Base-by-base conservation (phyloP, 2,888 invertebrate species). In the Plagodis pulveraria region DNA sequence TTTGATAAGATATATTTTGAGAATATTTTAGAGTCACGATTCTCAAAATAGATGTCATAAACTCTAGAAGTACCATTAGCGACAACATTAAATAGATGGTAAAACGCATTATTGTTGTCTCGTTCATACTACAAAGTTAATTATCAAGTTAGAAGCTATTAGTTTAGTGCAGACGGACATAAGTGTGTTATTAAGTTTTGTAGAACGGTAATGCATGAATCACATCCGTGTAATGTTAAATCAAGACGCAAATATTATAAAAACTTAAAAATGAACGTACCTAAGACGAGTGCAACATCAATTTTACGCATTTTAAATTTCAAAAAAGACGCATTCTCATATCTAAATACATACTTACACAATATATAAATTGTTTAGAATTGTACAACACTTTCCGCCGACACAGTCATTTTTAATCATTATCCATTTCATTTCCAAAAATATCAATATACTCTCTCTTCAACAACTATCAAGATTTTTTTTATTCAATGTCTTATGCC, bases 261-360 rank as follows among this genome's bases (percentile, higher is more conserved):
- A 68, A 58, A 66, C 63, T 43, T 58, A 62, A 63, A 62, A 57
- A 33, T 45, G 47, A 41, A 58, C 58, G 51, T 63, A 61, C 54
- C 58, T 45, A 61, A 63, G 47, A 53, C 49, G 55, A 58, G 68
- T 64, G 68, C 68, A 66, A 68, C 66, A 62, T 62, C 57, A 49
- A 65, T 38, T 57, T 58, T 63, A 64, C 61, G 68, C 62, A 58
- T 56, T 59, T 61, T 40, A 43, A 55, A 48, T 51, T 58, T 42
- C 50, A 56, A 45, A 53, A 57, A 44, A 42, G 43, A 56, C 44
- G 50, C 22, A 22, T 54, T 51, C 32, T 50, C 42, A n/a, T 50
- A 46, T 40, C 53, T 58, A 61, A 58, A 50, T 59, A 50, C 38
- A 59, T 50, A 63, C 51, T 52, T 58, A 62, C 58, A 65, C 41